phyloP scores from a whole-genome alignment of 2,113 vertebrate species.

The Percina caprodes region DNA sequence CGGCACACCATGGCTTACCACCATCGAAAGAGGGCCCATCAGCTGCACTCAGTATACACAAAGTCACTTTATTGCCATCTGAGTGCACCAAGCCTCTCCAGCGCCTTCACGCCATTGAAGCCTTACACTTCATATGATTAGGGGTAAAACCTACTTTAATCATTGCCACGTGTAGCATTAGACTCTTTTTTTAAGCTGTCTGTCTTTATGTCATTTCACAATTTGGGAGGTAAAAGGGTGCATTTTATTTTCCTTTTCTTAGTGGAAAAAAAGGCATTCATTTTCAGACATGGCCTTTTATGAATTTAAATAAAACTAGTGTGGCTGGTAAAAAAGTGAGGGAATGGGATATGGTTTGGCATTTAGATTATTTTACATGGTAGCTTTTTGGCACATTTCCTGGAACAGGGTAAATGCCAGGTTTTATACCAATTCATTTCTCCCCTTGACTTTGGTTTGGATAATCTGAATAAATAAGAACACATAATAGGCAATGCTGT shows the following conservation, averaged over 20 bases:
- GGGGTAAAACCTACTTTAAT: constrained; percentile 59
- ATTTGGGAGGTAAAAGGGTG: constrained; percentile 66
- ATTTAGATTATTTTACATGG: constrained; percentile 80
- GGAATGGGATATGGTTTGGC: constrained; percentile 77
- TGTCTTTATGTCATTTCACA: constrained; percentile 67
- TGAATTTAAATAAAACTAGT: constrained; percentile 75
- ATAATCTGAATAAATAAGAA: constrained; percentile 54
- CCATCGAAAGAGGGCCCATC: constrained; percentile 19
- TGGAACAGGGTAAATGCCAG: constrained; percentile 82
- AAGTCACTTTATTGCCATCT: constrained; percentile 44
- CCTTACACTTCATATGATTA: constrained; percentile 55
- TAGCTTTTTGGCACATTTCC: constrained; percentile 68
- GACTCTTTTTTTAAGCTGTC: constrained; percentile 48
- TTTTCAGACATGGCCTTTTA: constrained; percentile 69
- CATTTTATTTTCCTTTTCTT: constrained; percentile 67
- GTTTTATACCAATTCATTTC: constrained; percentile 72
- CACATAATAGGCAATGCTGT: constrained; percentile 28
- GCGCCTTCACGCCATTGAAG: constrained; percentile 34
- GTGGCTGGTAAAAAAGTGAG: constrained; percentile 74
- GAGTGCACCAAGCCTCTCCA: constrained; percentile 32
- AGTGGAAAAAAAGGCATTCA: constrained; percentile 75
- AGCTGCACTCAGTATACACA: constrained; percentile 28
- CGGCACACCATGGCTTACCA: background rate
- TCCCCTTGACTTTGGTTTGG: constrained; percentile 59
- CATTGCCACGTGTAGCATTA: constrained; percentile 68